Evolutionary conservation across 2,797 vertebrate species (phyloP).

Genomic region (Ctenosaura bakeri): DNA sequence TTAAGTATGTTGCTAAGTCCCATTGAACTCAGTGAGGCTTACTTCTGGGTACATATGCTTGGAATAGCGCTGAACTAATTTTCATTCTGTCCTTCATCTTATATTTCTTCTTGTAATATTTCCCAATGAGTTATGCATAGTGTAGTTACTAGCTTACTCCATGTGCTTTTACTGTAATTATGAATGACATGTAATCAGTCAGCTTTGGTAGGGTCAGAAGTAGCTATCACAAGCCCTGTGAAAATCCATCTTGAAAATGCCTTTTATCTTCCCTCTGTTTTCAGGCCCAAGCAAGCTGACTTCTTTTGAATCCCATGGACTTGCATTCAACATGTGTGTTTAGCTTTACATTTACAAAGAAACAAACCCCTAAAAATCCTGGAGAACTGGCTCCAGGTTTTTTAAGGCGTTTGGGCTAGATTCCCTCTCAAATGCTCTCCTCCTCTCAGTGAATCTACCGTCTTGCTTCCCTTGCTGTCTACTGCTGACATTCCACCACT

Average conservation of each 20-base stretch:
- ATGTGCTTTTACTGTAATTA: not conserved
- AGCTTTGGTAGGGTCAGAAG: not conserved
- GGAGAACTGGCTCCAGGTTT: not conserved
- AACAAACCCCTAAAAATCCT: too few relatives aligned
- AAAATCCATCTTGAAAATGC: constrained; percentile 29
- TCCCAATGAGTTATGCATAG: not conserved
- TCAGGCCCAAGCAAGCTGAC: not conserved
- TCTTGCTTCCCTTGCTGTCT: not conserved
- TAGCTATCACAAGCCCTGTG: not conserved
- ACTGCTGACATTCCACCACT: not conserved
- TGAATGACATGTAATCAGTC: not conserved
- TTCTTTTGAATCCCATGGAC: not conserved
- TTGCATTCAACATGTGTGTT: not conserved
- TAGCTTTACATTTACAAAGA: not conserved
- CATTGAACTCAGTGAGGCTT: constrained; percentile 1
- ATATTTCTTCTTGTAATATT: not conserved
- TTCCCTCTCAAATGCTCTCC: not conserved
- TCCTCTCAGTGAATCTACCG: not conserved
- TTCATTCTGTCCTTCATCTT: not conserved
- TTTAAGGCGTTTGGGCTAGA: not conserved
- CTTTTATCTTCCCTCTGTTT: constrained; percentile 14
- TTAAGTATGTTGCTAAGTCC: not conserved
- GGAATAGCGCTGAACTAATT: not conserved
- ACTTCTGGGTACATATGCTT: not conserved
- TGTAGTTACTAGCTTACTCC: not conserved